Evolutionary conservation across 2,888 invertebrate genomes (phyloP), one percentile per base, ranked within the genome.

Genomic region (Cataglyphis cursor): DNA sequence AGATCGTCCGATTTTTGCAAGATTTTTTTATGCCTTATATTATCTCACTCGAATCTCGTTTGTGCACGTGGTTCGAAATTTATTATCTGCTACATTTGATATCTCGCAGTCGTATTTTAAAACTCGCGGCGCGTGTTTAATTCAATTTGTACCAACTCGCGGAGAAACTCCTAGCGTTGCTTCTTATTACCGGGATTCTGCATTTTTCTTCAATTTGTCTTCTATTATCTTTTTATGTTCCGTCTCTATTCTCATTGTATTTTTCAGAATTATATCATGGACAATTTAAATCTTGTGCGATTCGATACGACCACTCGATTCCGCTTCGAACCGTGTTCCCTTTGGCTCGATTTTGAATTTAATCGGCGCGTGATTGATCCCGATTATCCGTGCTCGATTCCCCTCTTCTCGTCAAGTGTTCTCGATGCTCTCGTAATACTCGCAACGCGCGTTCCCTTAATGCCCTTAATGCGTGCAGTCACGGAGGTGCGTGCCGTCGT

Each of bases 331-430:
- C 3, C 48, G 5, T 31, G 12, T n/a, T 68, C 38, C 54, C 76
- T 76, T 59, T 73, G 78, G 73, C 28, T 35, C 74, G 59, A 73
- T 73, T 80, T 72, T 73, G 73, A 73, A 80, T 80, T 80, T 73
- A 80, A 73, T 73, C 73, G 78, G 31, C 35, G 35, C 57, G 18
- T 44, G 51, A 80, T 80, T 59, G 73, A 80, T 73, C 74, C 21
- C 59, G 73, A 80, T 80, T 80, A 73, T 35, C 31, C 12, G 68
- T 8, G 35, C 48, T 31, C 74, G 75, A n/a, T 66, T 75, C 28
- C 72, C 44, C 72, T 72, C 21, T 59, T 24, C 28, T 57, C 57
- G 41, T 51, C 51, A 59, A 78, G 78, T 57, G 78, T 48, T 35
- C 73, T 80, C 44, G 78, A 80, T 44, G 59, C 28, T 18, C 38